These are phyloP conservation scores for Hypothenemus hampei DNA, from an alignment of 1,140 invertebrate species.

Conservation along the genomic window DNA sequence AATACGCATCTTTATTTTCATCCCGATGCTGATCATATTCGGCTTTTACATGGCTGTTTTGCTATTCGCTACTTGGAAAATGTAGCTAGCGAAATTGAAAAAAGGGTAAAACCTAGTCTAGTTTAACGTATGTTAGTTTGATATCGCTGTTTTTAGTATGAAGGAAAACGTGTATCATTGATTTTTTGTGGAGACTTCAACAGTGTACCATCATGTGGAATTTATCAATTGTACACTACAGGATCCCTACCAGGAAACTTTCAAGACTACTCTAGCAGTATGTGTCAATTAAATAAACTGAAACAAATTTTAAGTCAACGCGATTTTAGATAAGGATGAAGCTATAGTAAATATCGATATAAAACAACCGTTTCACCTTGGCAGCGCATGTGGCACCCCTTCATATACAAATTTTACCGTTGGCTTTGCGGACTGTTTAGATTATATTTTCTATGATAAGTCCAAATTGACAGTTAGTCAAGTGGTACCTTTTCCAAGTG, in stretches of 20 bases:
- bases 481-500: constrained; percentile 73
- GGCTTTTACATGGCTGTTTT: constrained; percentile 72
- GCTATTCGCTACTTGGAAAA: constrained; percentile 56
- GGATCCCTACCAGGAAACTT: constrained; percentile 58
- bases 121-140: background rate
- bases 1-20: constrained; percentile 94
- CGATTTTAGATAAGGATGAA: constrained; percentile 61
- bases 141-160: constrained; percentile 49
- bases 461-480: constrained; percentile 60
- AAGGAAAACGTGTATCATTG: constrained; percentile 53
- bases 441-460: constrained; percentile 86
- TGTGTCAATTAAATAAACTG: constrained; percentile 48
- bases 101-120: constrained; percentile 45
- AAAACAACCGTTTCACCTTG: constrained; percentile 57
- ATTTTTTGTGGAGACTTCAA: constrained; percentile 86
- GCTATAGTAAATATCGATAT: constrained; percentile 56
- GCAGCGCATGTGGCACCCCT: constrained; percentile 71
- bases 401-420: constrained; percentile 83
- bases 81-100: constrained; percentile 46
- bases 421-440: constrained; percentile 80
- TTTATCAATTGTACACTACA: constrained; percentile 71
- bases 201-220: constrained; percentile 74
- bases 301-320: too few species aligned
- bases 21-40: constrained; percentile 83
- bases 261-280: constrained; percentile 74